Base-by-base conservation (phyloP, 2,113 vertebrate species). In the Gasterosteus nipponicus region DNA sequence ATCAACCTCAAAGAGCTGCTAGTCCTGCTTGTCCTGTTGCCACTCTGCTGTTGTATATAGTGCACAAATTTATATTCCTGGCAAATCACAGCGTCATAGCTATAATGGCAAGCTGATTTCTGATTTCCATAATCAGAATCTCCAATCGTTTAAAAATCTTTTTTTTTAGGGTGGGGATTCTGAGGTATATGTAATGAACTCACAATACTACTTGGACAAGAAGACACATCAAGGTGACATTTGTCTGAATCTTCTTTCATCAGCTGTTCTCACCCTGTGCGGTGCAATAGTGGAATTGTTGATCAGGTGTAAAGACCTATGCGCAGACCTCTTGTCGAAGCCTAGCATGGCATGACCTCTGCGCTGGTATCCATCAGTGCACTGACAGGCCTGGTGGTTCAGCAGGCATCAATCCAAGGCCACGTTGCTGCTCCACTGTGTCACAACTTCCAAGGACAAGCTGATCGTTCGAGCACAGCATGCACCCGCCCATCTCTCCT, bases 361-460 rank as follows among this genome's bases (percentile, higher is more conserved):
- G 31, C 4, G 7, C 53, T 82, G 78, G 87, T 81, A 91, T 94
- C 81, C 86, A 92, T 94, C 92, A 93, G 66, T 54, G 59, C 71
- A 60, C 54, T 89, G 89, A 92, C 92, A 92, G 82, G 74, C 67
- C 73, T 60, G 78, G 70, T 83, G 85, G 82, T 77, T 79, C 38
- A 85, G 86, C 60, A 80, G 80, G 77, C 79, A 84, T 89, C 76
- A 89, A 83, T 91, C 62, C 90, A 92, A 94, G 92, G 92, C 90
- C 87, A 87, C 75, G 31, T 79, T 86, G 63, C 85, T 83, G 80
- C 80, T 86, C 74, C 44, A 81, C 74, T 86, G 77, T 89, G 84
- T 92, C 91, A 89, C 87, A 56, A 88, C 84, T 85, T 59, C 41
- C 41, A 89, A 79, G 84, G 85, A 88, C 80, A 78, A 85, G 81